Conservation (phyloP, 2,888 invertebrate genomes). For the Caenorhabditis drosophilae region DNA sequence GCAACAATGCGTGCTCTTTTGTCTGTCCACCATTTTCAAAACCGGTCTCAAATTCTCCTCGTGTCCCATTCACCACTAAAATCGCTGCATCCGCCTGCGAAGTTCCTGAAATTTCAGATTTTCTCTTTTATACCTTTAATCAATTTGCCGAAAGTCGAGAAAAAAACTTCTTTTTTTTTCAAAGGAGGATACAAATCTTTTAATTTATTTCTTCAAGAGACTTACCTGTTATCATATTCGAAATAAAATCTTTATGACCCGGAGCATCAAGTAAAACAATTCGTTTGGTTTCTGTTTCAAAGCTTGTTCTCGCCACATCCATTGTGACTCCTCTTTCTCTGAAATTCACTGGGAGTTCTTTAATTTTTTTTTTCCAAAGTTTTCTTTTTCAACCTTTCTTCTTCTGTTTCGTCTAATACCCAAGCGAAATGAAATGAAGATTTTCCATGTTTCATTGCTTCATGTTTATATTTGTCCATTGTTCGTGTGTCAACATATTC, state of each 20-base stretch:
- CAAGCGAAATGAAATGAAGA: constrained; percentile 88
- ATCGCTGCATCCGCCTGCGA: constrained; percentile 97
- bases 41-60: constrained; percentile 98
- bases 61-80: constrained; percentile 87
- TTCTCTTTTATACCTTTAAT: background rate
- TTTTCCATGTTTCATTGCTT: constrained; percentile 94
- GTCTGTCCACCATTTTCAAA: constrained; percentile 98
- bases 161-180: background rate
- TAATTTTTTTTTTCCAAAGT: too few species aligned
- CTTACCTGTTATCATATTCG: constrained; percentile 91
- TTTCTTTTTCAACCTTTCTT: constrained; percentile 86
- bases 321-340: constrained; percentile 89
- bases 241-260: constrained; percentile 98
- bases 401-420: constrained; percentile 98
- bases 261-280: constrained; percentile 87
- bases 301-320: constrained; percentile 83
- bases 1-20: constrained; percentile 91
- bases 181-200: constrained; percentile 6
- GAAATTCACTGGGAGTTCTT: too few species aligned
- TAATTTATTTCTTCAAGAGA: too few species aligned
- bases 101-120: constrained; percentile 79
- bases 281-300: constrained; percentile 56
- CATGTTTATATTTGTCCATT: constrained; percentile 96
- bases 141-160: background rate
- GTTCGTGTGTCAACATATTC: constrained; percentile 85